Evolutionary conservation across 2,888 invertebrate species (phyloP).

Genomic region (Microctonus hyperodae): DNA sequence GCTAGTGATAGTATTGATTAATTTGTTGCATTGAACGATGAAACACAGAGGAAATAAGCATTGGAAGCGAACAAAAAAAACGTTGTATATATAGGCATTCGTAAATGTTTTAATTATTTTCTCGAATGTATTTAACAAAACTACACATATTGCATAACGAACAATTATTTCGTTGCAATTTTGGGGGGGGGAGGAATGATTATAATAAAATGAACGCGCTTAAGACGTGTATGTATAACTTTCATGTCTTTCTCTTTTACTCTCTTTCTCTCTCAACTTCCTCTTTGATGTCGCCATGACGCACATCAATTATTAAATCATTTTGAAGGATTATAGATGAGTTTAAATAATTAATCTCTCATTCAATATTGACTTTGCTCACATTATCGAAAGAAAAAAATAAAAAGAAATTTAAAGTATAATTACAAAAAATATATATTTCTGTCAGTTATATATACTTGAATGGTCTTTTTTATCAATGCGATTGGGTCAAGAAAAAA

Average conservation of each 20-base stretch:
- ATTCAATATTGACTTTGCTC: slow-evolving; percentile 13
- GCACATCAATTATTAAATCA: slow-evolving; percentile 1
- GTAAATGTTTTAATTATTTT: slow-evolving; percentile 34
- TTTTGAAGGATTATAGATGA: not conserved
- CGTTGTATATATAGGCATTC: slow-evolving; percentile 40
- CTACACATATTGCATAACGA: slow-evolving; percentile 19
- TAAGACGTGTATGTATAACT: slow-evolving; percentile 19
- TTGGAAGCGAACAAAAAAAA: slow-evolving; percentile 37
- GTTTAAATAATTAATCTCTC: not conserved
- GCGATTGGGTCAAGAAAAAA: no score
- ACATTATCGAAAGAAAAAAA: not conserved
- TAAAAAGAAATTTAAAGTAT: not conserved
- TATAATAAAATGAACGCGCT: slow-evolving; percentile 22
- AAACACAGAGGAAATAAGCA: slow-evolving; percentile 29
- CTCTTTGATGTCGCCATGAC: slow-evolving; percentile 6
- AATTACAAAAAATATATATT: not conserved
- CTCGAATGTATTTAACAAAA: slow-evolving; percentile 32
- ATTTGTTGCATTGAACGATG: slow-evolving; percentile 31
- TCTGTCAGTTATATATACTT: not conserved
- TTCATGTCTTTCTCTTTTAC: slow-evolving; percentile 9
- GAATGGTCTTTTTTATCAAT: slow-evolving; percentile 5
- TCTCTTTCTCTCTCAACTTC: not conserved
- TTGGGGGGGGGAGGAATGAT: slow-evolving; percentile 33
- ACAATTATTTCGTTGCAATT: not conserved
- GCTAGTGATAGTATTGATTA: slow-evolving; percentile 39